Evolutionary conservation across 2,888 invertebrate genomes (phyloP).

Genomic region (Tetragonula carbonaria): DNA sequence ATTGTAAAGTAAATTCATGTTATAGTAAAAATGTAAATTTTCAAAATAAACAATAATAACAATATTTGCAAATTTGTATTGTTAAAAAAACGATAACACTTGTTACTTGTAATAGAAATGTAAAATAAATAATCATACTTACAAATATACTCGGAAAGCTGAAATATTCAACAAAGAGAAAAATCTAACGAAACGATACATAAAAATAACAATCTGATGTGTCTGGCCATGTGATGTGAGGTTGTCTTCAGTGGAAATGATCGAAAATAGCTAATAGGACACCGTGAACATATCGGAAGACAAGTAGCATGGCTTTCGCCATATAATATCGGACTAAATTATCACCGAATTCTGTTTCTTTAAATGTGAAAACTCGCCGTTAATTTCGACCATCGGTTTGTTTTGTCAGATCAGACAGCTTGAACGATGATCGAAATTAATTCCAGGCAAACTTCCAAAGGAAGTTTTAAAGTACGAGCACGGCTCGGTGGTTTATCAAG

Average conservation of each 20-base stretch:
- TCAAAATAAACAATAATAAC: too few species aligned
- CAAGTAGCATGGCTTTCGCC: slow-evolving; percentile 23
- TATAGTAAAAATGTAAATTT: too few species aligned
- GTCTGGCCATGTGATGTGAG: too few species aligned
- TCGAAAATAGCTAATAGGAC: slow-evolving; percentile 28
- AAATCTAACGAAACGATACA: too few species aligned
- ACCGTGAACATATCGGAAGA: slow-evolving; percentile 35
- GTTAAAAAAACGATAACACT: too few species aligned
- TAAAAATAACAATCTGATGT: too few species aligned
- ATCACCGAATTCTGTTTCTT: not conserved
- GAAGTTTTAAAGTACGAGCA: not conserved
- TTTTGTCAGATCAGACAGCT: not conserved
- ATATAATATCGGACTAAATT: not conserved
- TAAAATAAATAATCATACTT: too few species aligned
- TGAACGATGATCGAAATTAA: not conserved
- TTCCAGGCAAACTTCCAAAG: not conserved
- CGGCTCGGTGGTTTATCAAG: not conserved
- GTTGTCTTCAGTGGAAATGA: slow-evolving; percentile 18
- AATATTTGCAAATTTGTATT: too few species aligned
- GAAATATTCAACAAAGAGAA: too few species aligned
- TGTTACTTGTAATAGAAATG: too few species aligned
- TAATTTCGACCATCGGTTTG: not conserved
- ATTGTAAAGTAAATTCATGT: too few species aligned
- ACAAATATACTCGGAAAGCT: too few species aligned
- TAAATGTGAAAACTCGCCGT: not conserved